Percentiles rank a stretch among this genome's conserved stretches.
phyloP scores from a whole-genome alignment of 1,140 invertebrate genomes.

The Conopomorpha cramerella region DNA sequence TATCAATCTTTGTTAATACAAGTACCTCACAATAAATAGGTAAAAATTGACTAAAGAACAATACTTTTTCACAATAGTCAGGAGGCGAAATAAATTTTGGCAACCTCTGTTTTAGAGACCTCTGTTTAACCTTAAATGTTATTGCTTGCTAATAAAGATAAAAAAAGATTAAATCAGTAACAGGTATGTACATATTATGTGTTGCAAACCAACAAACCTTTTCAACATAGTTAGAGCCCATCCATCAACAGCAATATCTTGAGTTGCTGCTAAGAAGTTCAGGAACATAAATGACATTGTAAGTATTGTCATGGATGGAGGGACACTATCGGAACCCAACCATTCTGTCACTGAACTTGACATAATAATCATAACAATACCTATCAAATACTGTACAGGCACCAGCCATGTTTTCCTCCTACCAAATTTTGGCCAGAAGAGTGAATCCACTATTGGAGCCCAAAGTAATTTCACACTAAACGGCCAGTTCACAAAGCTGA shows the following conservation, averaged over 20 bases:
- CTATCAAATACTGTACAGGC: conserved; percentile 84
- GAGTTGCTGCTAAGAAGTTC: conserved; percentile 96
- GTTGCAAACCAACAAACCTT: too few species aligned
- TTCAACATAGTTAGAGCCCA: conserved; percentile 99
- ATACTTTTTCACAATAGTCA: too few species aligned
- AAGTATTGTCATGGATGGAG: conserved; percentile 81
- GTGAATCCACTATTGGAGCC: conserved; percentile 96
- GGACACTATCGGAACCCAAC: conserved; percentile 67
- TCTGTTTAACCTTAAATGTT: too few species aligned
- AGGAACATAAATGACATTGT: conserved; percentile 89
- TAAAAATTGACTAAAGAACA: too few species aligned
- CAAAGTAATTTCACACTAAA: conserved; percentile 97
- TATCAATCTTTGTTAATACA: too few species aligned
- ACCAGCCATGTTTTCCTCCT: conserved; percentile 97
- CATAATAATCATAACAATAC: conserved; percentile 83
- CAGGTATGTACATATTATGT: too few species aligned
- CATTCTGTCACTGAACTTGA: conserved; percentile 76
- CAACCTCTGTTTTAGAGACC: too few species aligned
- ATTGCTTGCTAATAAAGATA: too few species aligned
- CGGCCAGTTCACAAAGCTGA: conserved; percentile 98
- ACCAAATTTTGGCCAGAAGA: conserved; percentile 84
- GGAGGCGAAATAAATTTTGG: too few species aligned
- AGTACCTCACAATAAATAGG: too few species aligned
- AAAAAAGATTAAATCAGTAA: too few species aligned
- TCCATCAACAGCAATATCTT: conserved; percentile 99